These are phyloP conservation scores for Aproaerema taeniolella DNA, from an alignment of 2,888 invertebrate genomes.

Conservation along the genomic window DNA sequence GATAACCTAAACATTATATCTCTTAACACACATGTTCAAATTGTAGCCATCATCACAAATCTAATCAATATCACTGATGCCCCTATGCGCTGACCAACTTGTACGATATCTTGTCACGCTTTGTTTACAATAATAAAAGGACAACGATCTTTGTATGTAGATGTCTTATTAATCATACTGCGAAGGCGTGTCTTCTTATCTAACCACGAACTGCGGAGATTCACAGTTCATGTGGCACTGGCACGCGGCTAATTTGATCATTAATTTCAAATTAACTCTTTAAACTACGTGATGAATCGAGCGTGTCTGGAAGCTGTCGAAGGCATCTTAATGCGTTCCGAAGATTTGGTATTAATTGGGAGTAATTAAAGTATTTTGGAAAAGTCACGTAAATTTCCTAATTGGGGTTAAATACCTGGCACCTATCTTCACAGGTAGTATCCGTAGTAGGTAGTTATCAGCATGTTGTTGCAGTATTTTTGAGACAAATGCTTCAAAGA, in stretches of 20 bases:
- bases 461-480: too few species aligned
- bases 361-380: not conserved
- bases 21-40: too few species aligned
- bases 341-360: too few species aligned
- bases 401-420: not conserved
- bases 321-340: not conserved
- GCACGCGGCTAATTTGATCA: not conserved
- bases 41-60: too few species aligned
- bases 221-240: not conserved
- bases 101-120: too few species aligned
- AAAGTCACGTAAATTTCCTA: constrained; percentile 1
- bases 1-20: too few species aligned
- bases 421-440: too few species aligned
- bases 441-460: too few species aligned
- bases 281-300: constrained; percentile 4
- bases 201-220: not conserved
- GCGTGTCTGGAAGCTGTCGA: not conserved
- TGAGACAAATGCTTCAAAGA: too few species aligned
- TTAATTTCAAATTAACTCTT: too few species aligned
- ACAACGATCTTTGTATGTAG: constrained; percentile 8
- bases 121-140: constrained; percentile 9
- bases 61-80: too few species aligned
- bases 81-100: too few species aligned
- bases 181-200: constrained; percentile 9
- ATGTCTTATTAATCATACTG: constrained; percentile 2